These are phyloP conservation scores for Ormyrus thymus DNA, from an alignment of 2,888 invertebrate genomes.

Conservation along the genomic window DNA sequence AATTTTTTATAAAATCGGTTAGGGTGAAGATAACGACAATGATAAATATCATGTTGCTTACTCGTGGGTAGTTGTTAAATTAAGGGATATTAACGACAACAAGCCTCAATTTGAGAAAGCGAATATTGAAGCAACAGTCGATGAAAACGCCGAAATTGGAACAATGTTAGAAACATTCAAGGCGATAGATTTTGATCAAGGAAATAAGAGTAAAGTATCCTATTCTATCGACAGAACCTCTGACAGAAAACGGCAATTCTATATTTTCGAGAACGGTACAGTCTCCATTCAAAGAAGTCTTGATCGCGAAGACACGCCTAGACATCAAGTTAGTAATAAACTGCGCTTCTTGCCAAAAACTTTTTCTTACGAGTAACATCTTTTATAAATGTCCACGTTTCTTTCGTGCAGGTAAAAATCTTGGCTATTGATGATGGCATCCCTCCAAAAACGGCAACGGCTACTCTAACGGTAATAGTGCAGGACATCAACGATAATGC, in stretches of 20 bases:
- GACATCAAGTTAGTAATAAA: conserved; percentile 83
- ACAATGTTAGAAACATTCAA: conserved; percentile 94
- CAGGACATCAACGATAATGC: conserved; percentile 97
- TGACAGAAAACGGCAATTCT: conserved; percentile 94
- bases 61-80: conserved; percentile 94
- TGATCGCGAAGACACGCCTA: conserved; percentile 95
- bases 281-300: conserved; percentile 94
- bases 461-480: conserved; percentile 94
- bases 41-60: conserved; percentile 98
- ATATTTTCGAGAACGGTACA: conserved; percentile 95
- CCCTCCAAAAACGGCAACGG: conserved; percentile 94
- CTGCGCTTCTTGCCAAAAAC: too few relatives aligned
- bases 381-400: background rate
- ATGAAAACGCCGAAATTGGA: conserved; percentile 94
- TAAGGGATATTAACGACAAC: conserved; percentile 98
- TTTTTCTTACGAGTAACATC: background rate
- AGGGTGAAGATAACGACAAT: conserved; percentile 94
- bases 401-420: conserved; percentile 83
- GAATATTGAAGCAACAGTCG: conserved; percentile 93
- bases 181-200: conserved; percentile 97
- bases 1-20: conserved; percentile 7
- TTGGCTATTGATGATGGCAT: conserved; percentile 96
- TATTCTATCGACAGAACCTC: conserved; percentile 95
- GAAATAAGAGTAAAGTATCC: conserved; percentile 92
- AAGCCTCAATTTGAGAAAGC: conserved; percentile 95